Conservation (phyloP, 2,113 vertebrate species). For the Irena cyanogastra region DNA sequence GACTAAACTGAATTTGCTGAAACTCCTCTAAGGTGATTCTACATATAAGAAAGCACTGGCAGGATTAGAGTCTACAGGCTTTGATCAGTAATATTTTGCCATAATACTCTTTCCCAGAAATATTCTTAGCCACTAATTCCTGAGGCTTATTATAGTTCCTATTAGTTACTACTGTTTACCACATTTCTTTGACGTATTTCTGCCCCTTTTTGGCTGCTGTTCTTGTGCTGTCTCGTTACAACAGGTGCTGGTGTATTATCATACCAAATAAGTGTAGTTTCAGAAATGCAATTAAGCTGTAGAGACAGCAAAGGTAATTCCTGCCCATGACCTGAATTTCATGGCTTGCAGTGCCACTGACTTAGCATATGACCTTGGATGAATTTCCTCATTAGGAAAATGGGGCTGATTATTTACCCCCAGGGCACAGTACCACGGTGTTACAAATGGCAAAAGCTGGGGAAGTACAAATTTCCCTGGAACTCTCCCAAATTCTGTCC, state of each 20-base stretch:
- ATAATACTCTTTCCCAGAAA: neutral
- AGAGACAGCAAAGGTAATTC: neutral
- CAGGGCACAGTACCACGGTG: neutral
- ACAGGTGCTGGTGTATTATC: neutral
- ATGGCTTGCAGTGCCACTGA: neutral
- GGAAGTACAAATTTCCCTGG: constrained; percentile 29
- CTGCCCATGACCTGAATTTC: constrained; percentile 12
- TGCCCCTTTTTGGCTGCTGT: neutral
- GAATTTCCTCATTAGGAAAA: constrained; percentile 50
- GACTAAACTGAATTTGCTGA: neutral
- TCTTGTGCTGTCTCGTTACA: neutral
- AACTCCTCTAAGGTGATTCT: neutral
- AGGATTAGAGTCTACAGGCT: neutral
- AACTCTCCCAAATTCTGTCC: constrained; percentile 17
- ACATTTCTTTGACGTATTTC: neutral
- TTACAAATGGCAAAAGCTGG: neutral
- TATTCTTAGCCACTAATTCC: neutral
- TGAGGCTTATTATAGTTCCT: neutral
- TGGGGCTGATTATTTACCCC: constrained; percentile 15
- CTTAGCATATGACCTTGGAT: constrained; percentile 23
- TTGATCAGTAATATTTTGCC: neutral
- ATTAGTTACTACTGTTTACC: neutral
- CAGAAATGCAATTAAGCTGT: neutral
- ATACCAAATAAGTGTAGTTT: neutral
- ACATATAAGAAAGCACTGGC: neutral